These are phyloP conservation scores for Rhincodon typus DNA, from an alignment of 2,797 vertebrate species.

Conservation along the genomic window DNA sequence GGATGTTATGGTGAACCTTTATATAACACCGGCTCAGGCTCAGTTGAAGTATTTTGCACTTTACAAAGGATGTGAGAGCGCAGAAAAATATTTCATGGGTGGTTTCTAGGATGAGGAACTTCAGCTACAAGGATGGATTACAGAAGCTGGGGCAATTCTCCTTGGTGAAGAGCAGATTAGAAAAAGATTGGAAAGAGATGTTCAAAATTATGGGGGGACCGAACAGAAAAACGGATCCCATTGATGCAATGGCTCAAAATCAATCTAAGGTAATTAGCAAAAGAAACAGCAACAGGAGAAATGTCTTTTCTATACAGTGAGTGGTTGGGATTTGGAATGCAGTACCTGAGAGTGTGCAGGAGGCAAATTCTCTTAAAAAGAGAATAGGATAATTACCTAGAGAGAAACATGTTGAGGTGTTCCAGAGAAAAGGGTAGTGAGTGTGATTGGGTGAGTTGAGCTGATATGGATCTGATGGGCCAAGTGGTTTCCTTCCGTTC, in stretches of 20 bases:
- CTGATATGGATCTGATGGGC: no score
- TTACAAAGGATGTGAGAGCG: no score
- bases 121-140: background rate
- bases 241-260: background rate
- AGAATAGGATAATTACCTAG: no score
- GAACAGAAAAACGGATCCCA: no score
- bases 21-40: background rate
- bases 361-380: no score
- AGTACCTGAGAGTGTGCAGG: no score
- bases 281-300: background rate
- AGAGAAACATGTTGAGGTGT: no score
- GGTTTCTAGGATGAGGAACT: background rate
- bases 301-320: background rate
- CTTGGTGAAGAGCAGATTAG: background rate
- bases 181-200: background rate
- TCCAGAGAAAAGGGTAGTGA: no score
- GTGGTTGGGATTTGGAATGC: background rate
- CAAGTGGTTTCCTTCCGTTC: no score
- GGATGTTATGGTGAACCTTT: no score
- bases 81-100: background rate
- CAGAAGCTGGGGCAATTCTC: background rate
- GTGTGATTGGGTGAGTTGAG: no score
- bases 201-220: no score
- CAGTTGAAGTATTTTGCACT: background rate
- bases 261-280: background rate